Base-by-base conservation (phyloP, 2,888 invertebrate species). In the Axea sp. region DNA sequence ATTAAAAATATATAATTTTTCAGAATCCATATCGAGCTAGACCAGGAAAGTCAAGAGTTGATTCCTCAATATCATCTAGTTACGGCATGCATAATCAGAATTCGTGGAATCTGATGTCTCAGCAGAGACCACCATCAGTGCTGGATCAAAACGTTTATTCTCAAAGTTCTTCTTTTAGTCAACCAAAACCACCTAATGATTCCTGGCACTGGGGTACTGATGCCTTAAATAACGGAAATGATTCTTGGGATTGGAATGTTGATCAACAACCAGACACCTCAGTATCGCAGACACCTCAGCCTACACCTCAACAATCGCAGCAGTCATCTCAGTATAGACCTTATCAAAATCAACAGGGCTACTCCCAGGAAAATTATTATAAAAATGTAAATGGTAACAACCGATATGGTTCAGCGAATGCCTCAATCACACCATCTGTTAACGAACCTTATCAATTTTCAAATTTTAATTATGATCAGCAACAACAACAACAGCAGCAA, bases 171-270 rank as follows among this genome's bases (percentile, higher is more conserved):
- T 17, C 43, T 2, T 14, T 64, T 1, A 80, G 68, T 71, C 83
- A 82, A 43, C 65, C 77, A 6, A 81, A 82, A 31, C 76, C 76
- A 9, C 3, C 73, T 4, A 77, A 78, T 2, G 84, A 84, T 76
- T 69, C 85, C 6, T 86, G 87, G 85, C 81, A 82, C 14, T 84
- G 84, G 85, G 81, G 81, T n/a, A 73, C 76, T 2, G 84, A 83
- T 9, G 78, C 79, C 31, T 49, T 68, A 15, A 83, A 82, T 45
- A 84, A 83, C 71, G 83, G 83, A 4, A 86, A 86, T 69, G 86
- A 86, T 77, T 83, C 86, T 0, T 87, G 87, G 87, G 84, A 87
- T 51, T 87, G 87, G 86, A 85, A 83, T 59, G 74, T 86, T 37
- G 87, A 86, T 53, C 84, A 84, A 57, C 83, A 85, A 41, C 41